These are phyloP conservation scores for Clarias magur DNA, from an alignment of 2,113 vertebrate species.

Conservation along the genomic window DNA sequence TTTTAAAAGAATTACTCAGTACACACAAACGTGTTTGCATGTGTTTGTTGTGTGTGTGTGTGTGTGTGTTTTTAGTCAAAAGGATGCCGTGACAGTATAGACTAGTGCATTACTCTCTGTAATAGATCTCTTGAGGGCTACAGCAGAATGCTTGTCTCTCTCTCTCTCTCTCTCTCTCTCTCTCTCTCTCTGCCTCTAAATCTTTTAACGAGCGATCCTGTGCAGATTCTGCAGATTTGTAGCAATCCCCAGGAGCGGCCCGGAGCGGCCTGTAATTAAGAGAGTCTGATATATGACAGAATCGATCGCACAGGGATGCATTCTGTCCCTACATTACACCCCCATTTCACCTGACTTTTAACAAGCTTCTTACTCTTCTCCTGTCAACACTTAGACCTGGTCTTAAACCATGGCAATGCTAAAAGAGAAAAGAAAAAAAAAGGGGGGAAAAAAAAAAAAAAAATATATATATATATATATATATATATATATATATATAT, in stretches of 20 bases:
- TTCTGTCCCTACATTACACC: constrained; percentile 24
- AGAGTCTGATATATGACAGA: constrained; percentile 43
- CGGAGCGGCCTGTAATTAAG: constrained; percentile 37
- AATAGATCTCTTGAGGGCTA: constrained; percentile 33
- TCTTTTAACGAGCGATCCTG: constrained; percentile 24
- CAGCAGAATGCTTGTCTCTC: background rate
- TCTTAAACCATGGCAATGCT: background rate
- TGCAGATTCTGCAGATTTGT: constrained; percentile 41
- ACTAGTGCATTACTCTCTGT: constrained; percentile 32
- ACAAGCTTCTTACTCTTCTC: constrained; percentile 26
- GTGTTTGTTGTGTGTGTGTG: background rate
- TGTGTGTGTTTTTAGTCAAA: constrained; percentile 12
- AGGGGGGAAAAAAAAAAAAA: background rate
- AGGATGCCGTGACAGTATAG: constrained; percentile 9
- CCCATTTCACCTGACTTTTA: constrained; percentile 29
- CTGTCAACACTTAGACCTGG: background rate
- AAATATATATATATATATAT: no score
- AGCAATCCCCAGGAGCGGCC: constrained; percentile 10
- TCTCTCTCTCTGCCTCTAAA: constrained; percentile 28
- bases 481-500: no score
- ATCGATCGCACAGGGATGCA: constrained; percentile 22
- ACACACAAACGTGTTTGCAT: background rate
- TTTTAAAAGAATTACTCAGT: constrained; percentile 2
- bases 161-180: background rate
- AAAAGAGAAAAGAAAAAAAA: background rate